A percentile compares a stretch with the other conserved stretches of the same genome.
Conservation (phyloP, 2,113 vertebrate genomes). For the Eleginops maclovinus region DNA sequence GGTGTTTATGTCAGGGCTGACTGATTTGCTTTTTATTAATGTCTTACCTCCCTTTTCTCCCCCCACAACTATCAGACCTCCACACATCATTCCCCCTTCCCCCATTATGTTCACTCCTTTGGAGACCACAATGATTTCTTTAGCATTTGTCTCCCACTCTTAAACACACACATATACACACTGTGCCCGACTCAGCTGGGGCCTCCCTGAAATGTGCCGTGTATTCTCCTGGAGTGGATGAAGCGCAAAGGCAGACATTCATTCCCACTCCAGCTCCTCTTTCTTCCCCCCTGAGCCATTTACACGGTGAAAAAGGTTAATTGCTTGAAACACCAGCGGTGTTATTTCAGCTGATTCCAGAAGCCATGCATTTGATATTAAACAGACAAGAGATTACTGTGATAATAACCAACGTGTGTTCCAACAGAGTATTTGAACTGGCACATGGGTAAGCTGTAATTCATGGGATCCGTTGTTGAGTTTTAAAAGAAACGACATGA, state of each 20-base stretch:
- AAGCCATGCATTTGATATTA: conserved; percentile 72
- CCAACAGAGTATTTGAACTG: conserved; percentile 51
- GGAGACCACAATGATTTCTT: conserved; percentile 63
- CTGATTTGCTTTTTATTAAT: conserved; percentile 83
- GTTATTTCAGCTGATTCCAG: conserved; percentile 79
- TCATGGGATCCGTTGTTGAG: not conserved
- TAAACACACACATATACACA: conserved; percentile 15
- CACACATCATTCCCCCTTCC: conserved; percentile 41
- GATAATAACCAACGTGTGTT: conserved; percentile 61
- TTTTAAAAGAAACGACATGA: conserved; percentile 8
- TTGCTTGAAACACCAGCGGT: conserved; percentile 75
- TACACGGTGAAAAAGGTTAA: conserved; percentile 79
- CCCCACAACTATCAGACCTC: conserved; percentile 40
- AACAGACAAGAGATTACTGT: conserved; percentile 67
- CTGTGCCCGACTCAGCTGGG: conserved; percentile 28
- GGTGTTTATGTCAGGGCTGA: conserved; percentile 81
- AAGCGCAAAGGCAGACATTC: conserved; percentile 56
- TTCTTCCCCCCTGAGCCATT: conserved; percentile 58
- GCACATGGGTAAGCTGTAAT: conserved; percentile 9
- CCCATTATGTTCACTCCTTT: conserved; percentile 49
- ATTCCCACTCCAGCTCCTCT: conserved; percentile 54
- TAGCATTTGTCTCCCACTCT: conserved; percentile 55
- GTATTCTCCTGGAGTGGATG: conserved; percentile 57
- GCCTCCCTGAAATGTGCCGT: conserved; percentile 64
- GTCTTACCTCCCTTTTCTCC: conserved; percentile 60